Evolutionary conservation across 2,888 invertebrate genomes (phyloP), one percentile per base, ranked within the genome.

Genomic region (Chaetogeoica ovagalla): DNA sequence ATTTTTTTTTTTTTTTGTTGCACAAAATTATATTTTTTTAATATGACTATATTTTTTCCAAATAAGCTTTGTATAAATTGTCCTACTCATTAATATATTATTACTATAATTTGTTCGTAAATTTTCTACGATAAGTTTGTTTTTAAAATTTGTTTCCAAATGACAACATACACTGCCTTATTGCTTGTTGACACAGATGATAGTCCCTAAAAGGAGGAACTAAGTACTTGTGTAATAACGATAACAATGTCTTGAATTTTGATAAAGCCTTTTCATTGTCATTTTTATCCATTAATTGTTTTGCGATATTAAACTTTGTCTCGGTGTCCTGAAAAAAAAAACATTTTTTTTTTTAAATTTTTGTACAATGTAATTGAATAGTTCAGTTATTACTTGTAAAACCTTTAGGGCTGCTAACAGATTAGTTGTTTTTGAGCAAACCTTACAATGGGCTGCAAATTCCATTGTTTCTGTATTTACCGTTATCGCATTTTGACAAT

Each of bases 201-300:
- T 91, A 93, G 83, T 93, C 94, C 82, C 88, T 89, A 84, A 92
- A 92, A 0, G 94, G 94, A 11, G 93, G 91, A 3, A 89, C 89
- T 65, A 94, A 86, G 4, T 90, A 91, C 65, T 89, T 89, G 82
- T 92, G 91, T 84, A 93, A 89, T 17, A 92, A 87, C 83, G 90
- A 90, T 63, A 93, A 86, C 23, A 92, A 89, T 85, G 91, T 89
- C 60, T 90, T 86, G 82, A 91, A 91, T 83, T 90, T 90, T 83
- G 89, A 88, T 60, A 92, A 87, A 2, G 93, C 92, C 83, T 90
- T 89, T 23, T 89, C 87, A 82, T 89, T 89, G 55, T 91, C 89
- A 0, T 91, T 91, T 68, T 89, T 88, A 83, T 91, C 89, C 86
- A 91, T 89, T 13, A 90, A 86, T 55, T 88, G 88, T 75, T 89